Conservation (phyloP, 2,888 invertebrate species). For the Mechanitis messenoides region DNA sequence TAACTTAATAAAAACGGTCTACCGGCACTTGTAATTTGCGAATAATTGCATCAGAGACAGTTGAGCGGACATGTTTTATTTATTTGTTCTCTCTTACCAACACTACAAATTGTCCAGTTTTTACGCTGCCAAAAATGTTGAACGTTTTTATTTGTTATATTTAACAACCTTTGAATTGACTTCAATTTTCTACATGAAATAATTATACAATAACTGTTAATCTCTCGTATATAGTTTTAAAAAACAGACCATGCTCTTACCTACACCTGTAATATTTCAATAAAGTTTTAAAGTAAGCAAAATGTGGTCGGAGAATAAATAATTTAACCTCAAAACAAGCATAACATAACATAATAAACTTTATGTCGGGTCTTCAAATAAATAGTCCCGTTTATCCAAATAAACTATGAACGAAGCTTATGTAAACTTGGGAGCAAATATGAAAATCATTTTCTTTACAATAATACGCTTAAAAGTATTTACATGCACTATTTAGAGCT, state of each 20-base stretch:
- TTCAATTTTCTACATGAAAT: background rate
- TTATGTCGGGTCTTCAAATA: background rate
- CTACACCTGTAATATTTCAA: conserved; percentile 1
- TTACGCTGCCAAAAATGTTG: conserved; percentile 1
- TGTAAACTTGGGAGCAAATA: conserved; percentile 1
- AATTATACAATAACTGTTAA: background rate
- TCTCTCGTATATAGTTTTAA: background rate
- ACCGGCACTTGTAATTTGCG: conserved; percentile 23
- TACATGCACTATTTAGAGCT: background rate
- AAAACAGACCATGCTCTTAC: background rate
- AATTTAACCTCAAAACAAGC: conserved; percentile 6
- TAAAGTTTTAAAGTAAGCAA: conserved; percentile 1
- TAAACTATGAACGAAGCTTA: background rate
- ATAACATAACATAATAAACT: conserved; percentile 7
- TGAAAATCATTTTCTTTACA: background rate
- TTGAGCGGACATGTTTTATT: conserved; percentile 6
- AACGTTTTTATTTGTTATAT: background rate
- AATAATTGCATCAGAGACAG: conserved; percentile 22
- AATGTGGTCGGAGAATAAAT: conserved; percentile 4
- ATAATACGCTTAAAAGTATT: background rate
- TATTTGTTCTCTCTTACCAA: conserved; percentile 7
- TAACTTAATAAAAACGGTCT: conserved; percentile 24
- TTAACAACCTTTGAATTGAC: background rate
- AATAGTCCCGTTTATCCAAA: conserved; percentile 3
- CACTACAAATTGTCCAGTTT: conserved; percentile 9